These are phyloP conservation scores for Parazoanthus swiftii DNA, from an alignment of 92 coral and sea anemone genomes.

Conservation along the genomic window DNA sequence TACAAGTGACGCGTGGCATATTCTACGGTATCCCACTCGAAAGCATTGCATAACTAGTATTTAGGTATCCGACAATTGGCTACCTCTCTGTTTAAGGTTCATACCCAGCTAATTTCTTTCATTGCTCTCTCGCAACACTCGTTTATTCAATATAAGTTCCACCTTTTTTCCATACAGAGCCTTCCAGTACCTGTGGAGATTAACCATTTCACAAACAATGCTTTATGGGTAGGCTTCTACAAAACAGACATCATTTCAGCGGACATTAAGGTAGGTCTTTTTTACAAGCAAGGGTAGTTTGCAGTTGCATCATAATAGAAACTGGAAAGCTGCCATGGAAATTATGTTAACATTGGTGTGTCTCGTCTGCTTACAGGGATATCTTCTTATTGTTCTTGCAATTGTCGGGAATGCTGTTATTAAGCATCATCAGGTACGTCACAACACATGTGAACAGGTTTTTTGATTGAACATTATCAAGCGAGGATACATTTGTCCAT, in stretches of 20 bases:
- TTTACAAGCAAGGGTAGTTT: not conserved
- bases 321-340: not conserved
- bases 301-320: not conserved
- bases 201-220: slow-evolving; percentile 94
- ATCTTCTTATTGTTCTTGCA: slow-evolving; percentile 87
- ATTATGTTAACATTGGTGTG: not conserved
- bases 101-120: not conserved
- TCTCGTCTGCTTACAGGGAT: slow-evolving; percentile 67
- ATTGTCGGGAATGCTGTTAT: slow-evolving; percentile 91
- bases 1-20: too few species aligned
- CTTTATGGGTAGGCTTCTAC: slow-evolving; percentile 98
- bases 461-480: not conserved
- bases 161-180: slow-evolving; percentile 44
- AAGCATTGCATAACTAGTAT: too few species aligned
- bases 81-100: too few species aligned
- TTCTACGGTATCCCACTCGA: too few species aligned
- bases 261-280: slow-evolving; percentile 85
- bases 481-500: too few species aligned
- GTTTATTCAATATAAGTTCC: not conserved
- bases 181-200: slow-evolving; percentile 64
- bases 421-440: slow-evolving; percentile 90
- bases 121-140: not conserved
- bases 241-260: slow-evolving; percentile 88
- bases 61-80: not conserved
- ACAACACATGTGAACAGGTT: not conserved